Conservation (phyloP, 1,140 invertebrate genomes). For the Caenorhabditis briggsae region DNA sequence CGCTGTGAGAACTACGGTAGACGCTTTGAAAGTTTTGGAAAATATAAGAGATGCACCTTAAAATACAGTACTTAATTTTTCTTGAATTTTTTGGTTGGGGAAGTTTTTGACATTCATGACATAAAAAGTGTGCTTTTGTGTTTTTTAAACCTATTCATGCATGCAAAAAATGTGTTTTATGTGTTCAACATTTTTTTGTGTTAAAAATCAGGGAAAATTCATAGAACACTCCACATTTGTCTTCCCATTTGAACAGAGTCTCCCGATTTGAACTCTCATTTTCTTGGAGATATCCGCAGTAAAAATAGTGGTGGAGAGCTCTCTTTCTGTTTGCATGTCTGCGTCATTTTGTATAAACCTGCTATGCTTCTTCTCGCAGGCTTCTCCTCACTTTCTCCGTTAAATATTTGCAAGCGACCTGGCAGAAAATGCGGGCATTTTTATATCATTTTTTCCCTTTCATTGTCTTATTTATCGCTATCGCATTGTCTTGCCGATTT, state of each 20-base stretch:
- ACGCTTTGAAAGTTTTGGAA: background rate
- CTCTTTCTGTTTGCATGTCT: background rate
- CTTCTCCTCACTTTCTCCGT: slow-evolving; percentile 28
- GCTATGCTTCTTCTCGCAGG: background rate
- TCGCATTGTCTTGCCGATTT: background rate
- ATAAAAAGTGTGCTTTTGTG: background rate
- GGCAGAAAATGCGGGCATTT: slow-evolving; percentile 24
- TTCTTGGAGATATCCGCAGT: background rate
- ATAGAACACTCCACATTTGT: too few relatives aligned
- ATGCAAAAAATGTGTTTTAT: too few relatives aligned
- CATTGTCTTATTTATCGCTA: background rate
- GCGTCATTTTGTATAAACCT: slow-evolving; percentile 2
- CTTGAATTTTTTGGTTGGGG: too few relatives aligned
- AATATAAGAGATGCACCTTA: background rate
- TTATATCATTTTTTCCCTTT: slow-evolving; percentile 3
- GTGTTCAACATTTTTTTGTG: background rate
- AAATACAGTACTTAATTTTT: background rate
- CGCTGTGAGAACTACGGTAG: background rate
- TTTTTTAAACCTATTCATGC: background rate
- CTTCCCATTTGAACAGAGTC: too few relatives aligned
- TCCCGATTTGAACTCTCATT: too few relatives aligned
- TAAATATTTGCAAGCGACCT: slow-evolving; percentile 44
- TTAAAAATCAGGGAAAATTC: too few relatives aligned
- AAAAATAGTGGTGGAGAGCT: background rate
- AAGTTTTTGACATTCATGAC: background rate